Percentiles rank a stretch among this genome's conserved stretches.
Conservation (phyloP, 2,888 invertebrate genomes). For the Sylvicola cinctus region DNA sequence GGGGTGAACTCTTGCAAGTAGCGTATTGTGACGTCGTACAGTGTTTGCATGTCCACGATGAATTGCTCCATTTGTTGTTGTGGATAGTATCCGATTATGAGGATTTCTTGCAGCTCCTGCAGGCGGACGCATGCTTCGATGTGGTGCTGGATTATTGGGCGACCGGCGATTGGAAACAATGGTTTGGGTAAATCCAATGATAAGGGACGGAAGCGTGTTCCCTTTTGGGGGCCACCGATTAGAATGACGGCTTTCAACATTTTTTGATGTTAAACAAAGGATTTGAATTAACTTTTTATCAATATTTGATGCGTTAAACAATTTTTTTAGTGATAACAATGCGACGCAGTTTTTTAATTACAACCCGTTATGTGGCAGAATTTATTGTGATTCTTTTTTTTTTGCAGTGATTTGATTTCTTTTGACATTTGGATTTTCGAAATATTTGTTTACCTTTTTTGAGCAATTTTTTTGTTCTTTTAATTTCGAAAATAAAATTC, state of each 20-base stretch:
- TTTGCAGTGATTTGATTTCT: too few relatives aligned
- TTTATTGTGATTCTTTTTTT: too few relatives aligned
- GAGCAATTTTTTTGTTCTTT: too few relatives aligned
- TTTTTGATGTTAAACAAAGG: too few relatives aligned
- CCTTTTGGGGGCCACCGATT: slow-evolving; percentile 89
- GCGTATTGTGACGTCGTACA: slow-evolving; percentile 56
- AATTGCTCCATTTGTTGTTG: slow-evolving; percentile 69
- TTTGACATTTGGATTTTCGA: too few relatives aligned
- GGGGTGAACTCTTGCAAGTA: slow-evolving; percentile 92
- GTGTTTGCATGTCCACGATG: slow-evolving; percentile 63
- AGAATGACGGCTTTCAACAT: slow-evolving; percentile 77
- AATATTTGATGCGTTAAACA: too few relatives aligned
- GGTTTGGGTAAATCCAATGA: slow-evolving; percentile 97
- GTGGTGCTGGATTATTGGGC: slow-evolving; percentile 91
- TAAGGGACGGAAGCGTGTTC: slow-evolving; percentile 89
- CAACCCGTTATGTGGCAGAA: too few relatives aligned
- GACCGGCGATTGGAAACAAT: slow-evolving; percentile 88
- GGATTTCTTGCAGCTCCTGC: slow-evolving; percentile 65
- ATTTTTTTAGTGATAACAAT: too few relatives aligned
- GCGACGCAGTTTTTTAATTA: too few relatives aligned
- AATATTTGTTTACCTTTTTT: too few relatives aligned
- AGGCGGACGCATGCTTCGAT: slow-evolving; percentile 79
- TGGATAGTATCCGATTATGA: slow-evolving; percentile 87
- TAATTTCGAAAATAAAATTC: too few relatives aligned
- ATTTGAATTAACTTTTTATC: too few relatives aligned